phyloP scores from a whole-genome alignment of 1,140 invertebrate genomes.

The Centruroides sculpturatus region DNA sequence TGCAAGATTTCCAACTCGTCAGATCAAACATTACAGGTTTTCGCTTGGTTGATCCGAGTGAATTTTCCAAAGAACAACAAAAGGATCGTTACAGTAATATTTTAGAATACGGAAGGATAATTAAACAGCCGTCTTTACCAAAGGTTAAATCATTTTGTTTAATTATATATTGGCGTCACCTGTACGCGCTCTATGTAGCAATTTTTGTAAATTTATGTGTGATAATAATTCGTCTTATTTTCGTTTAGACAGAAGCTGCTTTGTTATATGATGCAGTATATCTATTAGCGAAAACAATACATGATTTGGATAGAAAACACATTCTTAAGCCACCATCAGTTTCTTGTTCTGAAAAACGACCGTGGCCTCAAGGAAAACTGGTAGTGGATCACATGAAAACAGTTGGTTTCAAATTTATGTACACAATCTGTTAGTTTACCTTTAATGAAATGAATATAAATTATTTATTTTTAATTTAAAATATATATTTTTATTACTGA shows the following conservation, averaged over 20 bases:
- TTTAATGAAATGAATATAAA: no score
- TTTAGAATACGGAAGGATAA: no score
- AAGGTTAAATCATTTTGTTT: no score
- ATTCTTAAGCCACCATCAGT: constrained; percentile 53
- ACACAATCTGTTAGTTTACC: background rate
- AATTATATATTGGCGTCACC: no score
- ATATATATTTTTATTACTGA: no score
- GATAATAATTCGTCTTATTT: constrained; percentile 6
- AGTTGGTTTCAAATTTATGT: constrained; percentile 40
- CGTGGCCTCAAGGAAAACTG: constrained; percentile 81
- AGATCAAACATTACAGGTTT: constrained; percentile 18
- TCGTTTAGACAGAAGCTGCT: constrained; percentile 73
- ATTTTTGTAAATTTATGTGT: background rate
- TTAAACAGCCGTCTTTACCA: no score
- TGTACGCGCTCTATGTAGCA: no score
- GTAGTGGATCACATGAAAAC: constrained; percentile 96
- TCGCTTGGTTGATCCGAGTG: constrained; percentile 12
- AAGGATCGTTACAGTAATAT: no score
- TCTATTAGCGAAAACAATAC: constrained; percentile 75
- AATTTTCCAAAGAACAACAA: background rate
- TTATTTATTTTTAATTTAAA: no score
- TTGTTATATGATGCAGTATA: constrained; percentile 89
- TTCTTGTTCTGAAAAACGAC: constrained; percentile 13
- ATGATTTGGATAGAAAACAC: constrained; percentile 65
- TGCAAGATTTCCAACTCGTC: constrained; percentile 38